Percentiles rank a stretch among this genome's conserved stretches.
phyloP scores from a whole-genome alignment of 1,140 invertebrate genomes.

The Drosophila bifasciata region DNA sequence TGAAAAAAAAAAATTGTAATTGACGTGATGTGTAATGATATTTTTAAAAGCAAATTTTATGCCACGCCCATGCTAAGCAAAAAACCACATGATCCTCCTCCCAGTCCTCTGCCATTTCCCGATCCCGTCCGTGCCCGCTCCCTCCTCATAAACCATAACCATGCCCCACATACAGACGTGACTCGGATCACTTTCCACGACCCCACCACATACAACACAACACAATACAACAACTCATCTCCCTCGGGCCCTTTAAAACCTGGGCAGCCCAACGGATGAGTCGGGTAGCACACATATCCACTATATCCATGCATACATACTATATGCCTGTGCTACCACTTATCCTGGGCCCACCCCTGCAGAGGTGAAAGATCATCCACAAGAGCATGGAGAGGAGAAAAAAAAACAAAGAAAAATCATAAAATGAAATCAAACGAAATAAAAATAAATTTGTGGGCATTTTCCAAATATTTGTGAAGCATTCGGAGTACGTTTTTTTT shows the following conservation, averaged over 20 bases:
- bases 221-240: no score
- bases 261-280: no score
- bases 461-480: conserved; percentile 82
- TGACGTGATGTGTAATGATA: conserved; percentile 82
- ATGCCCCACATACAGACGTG: no score
- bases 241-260: no score
- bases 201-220: not conserved
- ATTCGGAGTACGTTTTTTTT: conserved; percentile 45
- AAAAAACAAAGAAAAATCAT: conserved; percentile 20
- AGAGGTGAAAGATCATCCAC: conserved; percentile 9
- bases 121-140: no score
- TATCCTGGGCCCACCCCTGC: conserved; percentile 2
- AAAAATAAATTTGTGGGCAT: conserved; percentile 79
- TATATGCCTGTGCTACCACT: conserved; percentile 1
- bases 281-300: no score
- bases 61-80: conserved; percentile 53
- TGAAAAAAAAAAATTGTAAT: conserved; percentile 72
- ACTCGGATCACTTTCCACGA: not conserved
- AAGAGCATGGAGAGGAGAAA: conserved; percentile 2
- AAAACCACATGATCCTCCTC: not conserved
- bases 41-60: conserved; percentile 83
- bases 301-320: no score
- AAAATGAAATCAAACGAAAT: conserved; percentile 46
- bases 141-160: no score
- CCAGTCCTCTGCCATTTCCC: conserved; percentile 9